Base-by-base conservation (phyloP, 2,797 vertebrate species). In the Siniperca obscura region DNA sequence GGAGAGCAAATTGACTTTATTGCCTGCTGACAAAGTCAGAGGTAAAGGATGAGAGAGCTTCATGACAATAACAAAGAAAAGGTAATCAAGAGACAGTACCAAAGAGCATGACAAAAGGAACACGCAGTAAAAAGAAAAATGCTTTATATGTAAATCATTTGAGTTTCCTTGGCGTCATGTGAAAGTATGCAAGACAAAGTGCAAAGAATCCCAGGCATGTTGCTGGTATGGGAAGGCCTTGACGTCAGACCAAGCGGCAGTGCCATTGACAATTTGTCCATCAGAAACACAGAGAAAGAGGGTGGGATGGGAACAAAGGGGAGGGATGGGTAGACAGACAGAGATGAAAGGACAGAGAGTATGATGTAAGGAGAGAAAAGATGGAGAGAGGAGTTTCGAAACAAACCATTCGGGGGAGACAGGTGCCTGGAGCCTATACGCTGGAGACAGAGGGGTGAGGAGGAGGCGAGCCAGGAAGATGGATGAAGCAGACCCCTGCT, bases 401-500 rank as follows among this genome's bases (percentile, higher is more conserved):
- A 76, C 76, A 83, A 83, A 87, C 78, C 80, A 38, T 68, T 27
- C 72, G 83, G 86, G 76, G 81, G 87, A 66, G 89, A 83, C 90
- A 92, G 92, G 93, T 93, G 91, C 89, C 90, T 87, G 85, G 79
- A 91, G 89, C 90, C 90, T 84, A 81, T 40, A 36, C 36, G 44
- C 65, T 86, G 89, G 82, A 92, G 91, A 92, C 71, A 40, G 83
- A 88, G 86, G 81, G 86, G 79, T 82, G 80, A 76, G 78, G 70
- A 84, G 79, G 76, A 80, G 85, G 82, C 65, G 89, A 93, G 93
- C 93, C 88, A 87, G 93, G 89, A 94, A 96, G 95, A 95, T 94
- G 93, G 94, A 96, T 95, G 94, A 90, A 94, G 94, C 88, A 85
- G 94, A 93, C 95, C 92, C 96, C 96, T 84, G 94, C 96, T 92